phyloP scores from a whole-genome alignment of 1,140 invertebrate genomes.

The Temnothorax longispinosus region DNA sequence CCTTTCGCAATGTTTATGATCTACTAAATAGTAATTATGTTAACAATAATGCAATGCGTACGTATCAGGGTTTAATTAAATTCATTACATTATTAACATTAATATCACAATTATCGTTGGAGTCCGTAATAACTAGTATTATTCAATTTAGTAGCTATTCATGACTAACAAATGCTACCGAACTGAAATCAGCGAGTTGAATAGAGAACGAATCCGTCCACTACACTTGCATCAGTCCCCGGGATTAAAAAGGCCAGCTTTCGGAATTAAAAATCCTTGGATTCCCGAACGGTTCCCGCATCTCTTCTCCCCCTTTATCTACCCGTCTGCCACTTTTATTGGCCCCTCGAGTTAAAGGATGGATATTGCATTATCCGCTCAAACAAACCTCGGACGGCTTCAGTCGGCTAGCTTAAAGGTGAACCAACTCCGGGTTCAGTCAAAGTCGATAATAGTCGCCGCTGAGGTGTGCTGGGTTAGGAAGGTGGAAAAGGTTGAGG shows the following conservation, averaged over 20 bases:
- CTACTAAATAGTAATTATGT: constrained; percentile 28
- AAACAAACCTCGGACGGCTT: constrained; percentile 77
- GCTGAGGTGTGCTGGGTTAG: constrained; percentile 75
- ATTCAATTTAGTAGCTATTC: constrained; percentile 46
- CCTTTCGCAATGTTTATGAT: not conserved
- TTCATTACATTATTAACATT: constrained; percentile 47
- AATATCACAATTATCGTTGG: constrained; percentile 34
- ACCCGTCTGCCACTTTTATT: constrained; percentile 72
- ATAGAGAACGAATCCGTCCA: constrained; percentile 8
- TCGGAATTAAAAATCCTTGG: constrained; percentile 68
- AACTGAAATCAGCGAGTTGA: not conserved
- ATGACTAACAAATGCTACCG: constrained; percentile 16
- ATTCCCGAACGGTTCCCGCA: constrained; percentile 62
- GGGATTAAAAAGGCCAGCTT: constrained; percentile 1
- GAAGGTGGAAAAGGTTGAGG: constrained; percentile 75
- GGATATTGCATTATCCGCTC: constrained; percentile 81
- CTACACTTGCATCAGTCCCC: not conserved
- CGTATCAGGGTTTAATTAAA: constrained; percentile 39
- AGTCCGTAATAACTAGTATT: constrained; percentile 37
- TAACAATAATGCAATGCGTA: constrained; percentile 16
- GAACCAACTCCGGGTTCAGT: constrained; percentile 78
- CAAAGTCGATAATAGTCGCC: constrained; percentile 82
- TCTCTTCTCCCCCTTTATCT: not conserved
- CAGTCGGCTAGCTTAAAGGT: constrained; percentile 80
- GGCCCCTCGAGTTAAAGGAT: constrained; percentile 75